Evolutionary conservation across 2,113 vertebrate species (phyloP).

Genomic region (Hippocampus guttulatus): DNA sequence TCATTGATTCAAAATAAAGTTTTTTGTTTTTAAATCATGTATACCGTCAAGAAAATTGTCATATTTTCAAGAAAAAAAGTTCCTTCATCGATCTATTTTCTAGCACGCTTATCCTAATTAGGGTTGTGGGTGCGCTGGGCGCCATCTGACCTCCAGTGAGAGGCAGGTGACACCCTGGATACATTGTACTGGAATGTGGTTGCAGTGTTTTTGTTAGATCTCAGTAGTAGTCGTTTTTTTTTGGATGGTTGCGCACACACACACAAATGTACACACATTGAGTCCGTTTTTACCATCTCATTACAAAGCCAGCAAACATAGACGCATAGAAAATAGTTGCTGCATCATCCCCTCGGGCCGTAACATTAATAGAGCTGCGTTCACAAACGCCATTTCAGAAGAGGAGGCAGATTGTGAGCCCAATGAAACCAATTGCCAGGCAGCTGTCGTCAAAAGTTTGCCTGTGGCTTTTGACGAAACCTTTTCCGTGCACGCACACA

Average conservation of each 20-base stretch:
- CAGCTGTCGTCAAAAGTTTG: slow-evolving; percentile 29
- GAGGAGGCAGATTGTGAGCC: slow-evolving; percentile 17
- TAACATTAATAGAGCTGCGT: slow-evolving; percentile 17
- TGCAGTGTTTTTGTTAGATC: neutral
- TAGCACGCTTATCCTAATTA: too few species aligned
- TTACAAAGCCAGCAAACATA: slow-evolving; percentile 20
- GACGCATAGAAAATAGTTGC: slow-evolving; percentile 15
- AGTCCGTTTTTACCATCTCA: neutral
- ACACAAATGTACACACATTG: neutral
- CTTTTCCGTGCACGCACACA: neutral
- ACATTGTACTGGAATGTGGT: neutral
- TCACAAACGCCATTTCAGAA: slow-evolving; percentile 22
- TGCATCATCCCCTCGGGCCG: slow-evolving; percentile 7
- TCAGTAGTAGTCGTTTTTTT: neutral
- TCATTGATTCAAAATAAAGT: too few species aligned
- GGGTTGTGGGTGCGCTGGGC: too few species aligned
- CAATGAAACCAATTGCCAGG: slow-evolving; percentile 26
- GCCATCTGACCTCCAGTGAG: too few species aligned
- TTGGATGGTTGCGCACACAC: neutral
- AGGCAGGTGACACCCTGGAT: too few species aligned
- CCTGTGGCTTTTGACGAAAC: slow-evolving; percentile 23
- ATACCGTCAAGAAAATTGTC: too few species aligned
- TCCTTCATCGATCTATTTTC: too few species aligned
- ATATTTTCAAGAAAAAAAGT: too few species aligned
- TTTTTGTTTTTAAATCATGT: too few species aligned